phyloP scores from a whole-genome alignment of 2,888 invertebrate species.

The Plagodis dolabraria region DNA sequence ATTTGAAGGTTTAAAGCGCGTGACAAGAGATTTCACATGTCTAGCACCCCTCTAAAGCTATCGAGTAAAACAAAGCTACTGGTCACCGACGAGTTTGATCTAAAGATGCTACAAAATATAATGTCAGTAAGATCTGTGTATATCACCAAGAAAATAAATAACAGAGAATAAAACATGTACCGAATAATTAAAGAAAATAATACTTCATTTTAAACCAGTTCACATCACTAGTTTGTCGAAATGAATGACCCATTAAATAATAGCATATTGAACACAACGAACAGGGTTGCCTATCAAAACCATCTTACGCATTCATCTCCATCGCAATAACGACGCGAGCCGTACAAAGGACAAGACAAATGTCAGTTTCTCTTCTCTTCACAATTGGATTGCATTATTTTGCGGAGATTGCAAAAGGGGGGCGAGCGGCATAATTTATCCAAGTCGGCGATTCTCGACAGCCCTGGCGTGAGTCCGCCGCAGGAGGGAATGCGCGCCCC shows the following conservation, averaged over 20 bases:
- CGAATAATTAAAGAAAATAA: background rate
- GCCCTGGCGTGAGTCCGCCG: constrained; percentile 71
- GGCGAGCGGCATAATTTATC: constrained; percentile 76
- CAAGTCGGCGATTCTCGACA: constrained; percentile 76
- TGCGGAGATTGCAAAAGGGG: constrained; percentile 74
- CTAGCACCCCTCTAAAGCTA: no score
- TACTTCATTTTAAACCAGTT: background rate
- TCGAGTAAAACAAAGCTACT: no score
- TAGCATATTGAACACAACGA: constrained; percentile 6
- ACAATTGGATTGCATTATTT: constrained; percentile 78
- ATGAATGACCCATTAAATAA: constrained; percentile 9
- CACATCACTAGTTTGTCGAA: constrained; percentile 9
- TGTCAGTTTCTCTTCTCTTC: constrained; percentile 65
- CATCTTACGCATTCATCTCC: constrained; percentile 30
- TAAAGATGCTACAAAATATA: no score
- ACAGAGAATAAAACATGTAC: no score
- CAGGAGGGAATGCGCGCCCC: constrained; percentile 73
- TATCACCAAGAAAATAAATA: background rate
- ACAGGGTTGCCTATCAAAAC: constrained; percentile 21
- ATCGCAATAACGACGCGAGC: constrained; percentile 44
- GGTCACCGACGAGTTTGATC: no score
- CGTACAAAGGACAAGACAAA: constrained; percentile 67
- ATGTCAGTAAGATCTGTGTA: no score
- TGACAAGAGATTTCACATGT: no score
- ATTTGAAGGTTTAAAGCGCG: no score